Conservation (phyloP, 2,888 invertebrate genomes). For the Ophraella communa region DNA sequence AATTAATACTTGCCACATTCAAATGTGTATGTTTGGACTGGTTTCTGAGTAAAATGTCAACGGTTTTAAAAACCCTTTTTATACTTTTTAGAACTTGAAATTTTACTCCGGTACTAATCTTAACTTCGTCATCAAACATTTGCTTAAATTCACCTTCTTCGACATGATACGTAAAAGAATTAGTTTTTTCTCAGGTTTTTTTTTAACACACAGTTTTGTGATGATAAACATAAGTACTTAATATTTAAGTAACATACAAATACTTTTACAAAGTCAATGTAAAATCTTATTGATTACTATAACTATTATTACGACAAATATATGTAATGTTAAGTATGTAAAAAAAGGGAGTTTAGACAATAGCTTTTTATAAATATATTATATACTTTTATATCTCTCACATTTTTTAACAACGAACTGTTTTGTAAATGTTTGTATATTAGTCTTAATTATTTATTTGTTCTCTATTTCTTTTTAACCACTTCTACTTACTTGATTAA, state of each 20-base stretch:
- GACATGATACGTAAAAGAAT: conserved; percentile 30
- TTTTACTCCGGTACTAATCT: no score
- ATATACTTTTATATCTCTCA: neutral
- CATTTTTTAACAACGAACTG: conserved; percentile 32
- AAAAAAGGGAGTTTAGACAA: neutral
- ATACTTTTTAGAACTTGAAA: no score
- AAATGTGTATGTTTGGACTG: no score
- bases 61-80: no score
- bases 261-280: conserved; percentile 53
- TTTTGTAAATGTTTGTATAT: conserved; percentile 40
- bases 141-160: conserved; percentile 29
- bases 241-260: conserved; percentile 59
- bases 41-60: no score
- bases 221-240: conserved; percentile 57
- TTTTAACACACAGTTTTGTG: conserved; percentile 51
- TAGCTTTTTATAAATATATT: neutral
- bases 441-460: conserved; percentile 36
- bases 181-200: conserved; percentile 45
- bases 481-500: conserved; percentile 38
- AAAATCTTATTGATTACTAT: conserved; percentile 43
- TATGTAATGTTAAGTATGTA: conserved; percentile 7
- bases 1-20: neutral
- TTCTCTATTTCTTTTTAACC: conserved; percentile 28
- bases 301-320: no score
- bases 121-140: no score